These are phyloP conservation scores for Oreotrochilus melanogaster DNA, from an alignment of 2,113 vertebrate genomes.

Conservation along the genomic window DNA sequence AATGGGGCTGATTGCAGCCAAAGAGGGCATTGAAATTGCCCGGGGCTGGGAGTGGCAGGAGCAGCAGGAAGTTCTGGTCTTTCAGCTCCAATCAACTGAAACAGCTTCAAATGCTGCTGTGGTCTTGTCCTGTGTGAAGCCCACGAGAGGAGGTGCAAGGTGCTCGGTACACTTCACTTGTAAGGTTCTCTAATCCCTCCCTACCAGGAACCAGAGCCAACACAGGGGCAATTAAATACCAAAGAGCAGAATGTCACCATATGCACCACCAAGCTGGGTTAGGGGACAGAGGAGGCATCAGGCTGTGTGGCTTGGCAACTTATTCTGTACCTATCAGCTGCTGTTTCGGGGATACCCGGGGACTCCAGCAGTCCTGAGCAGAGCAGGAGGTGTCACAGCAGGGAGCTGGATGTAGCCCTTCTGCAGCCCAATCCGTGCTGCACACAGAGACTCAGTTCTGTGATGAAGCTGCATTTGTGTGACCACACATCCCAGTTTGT, in stretches of 20 bases:
- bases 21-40: not conserved
- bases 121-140: not conserved
- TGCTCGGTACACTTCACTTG: not conserved
- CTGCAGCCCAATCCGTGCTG: not conserved
- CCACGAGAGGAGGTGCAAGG: not conserved
- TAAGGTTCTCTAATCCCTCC: slow-evolving; percentile 17
- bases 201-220: not conserved
- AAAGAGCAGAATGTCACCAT: slow-evolving; percentile 27
- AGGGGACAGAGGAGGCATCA: not conserved
- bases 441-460: not conserved
- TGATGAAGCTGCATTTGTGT: not conserved
- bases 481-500: not conserved
- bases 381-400: not conserved
- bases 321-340: not conserved
- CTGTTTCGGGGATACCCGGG: not conserved
- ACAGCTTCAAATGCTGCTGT: not conserved
- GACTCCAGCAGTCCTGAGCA: not conserved
- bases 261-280: not conserved
- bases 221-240: not conserved
- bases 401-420: not conserved
- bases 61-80: slow-evolving; percentile 53
- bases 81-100: slow-evolving; percentile 46
- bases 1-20: slow-evolving; percentile 36
- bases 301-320: not conserved
- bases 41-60: slow-evolving; percentile 35